Evolutionary conservation across 2,113 vertebrate species (phyloP), one percentile per base, ranked within the genome.

Genomic region (Paratilapia polleni): DNA sequence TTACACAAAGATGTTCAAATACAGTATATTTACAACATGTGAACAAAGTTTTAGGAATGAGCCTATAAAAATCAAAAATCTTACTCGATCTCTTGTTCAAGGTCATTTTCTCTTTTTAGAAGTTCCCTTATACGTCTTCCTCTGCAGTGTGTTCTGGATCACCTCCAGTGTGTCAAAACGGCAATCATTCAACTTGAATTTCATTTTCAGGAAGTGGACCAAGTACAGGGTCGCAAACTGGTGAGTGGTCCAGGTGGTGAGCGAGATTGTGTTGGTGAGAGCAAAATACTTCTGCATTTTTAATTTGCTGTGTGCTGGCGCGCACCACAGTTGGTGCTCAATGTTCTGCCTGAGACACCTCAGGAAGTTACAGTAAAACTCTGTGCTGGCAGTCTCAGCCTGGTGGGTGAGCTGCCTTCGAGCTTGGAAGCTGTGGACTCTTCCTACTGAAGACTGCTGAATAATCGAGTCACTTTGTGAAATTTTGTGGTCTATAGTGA

Each of bases 51-150:
- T 31, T 64, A 64, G 62, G 62, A 41, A 64, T 4, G 1, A 64
- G 34, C 62, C 34, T 0, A 4, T 12, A 64, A 9, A 64, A 64
- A 64, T 64, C 11, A 64, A 0, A 64, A 64, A 64, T 22, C 7
- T 4, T 22, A 22, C 62, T 38, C 28, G 58, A 60, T 5, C 14
- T 60, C 26, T 0, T 1, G 15, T 19, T 64, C 34, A 41, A 0
- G 20, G 34, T 15, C 34, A 15, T 64, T 64, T 64, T 41, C 0
- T 1, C 20, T n/a, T n/a, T n/a, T n/a, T 22, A 22, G 61, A 64
- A 22, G 20, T 0, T 20, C 38, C 61, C 20, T 22, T 0, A 22
- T 38, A 34, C 20, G 38, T 38, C 20, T 14, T 11, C 20, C 0
- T 36, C 34, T 64, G 62, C 11, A 20, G 5, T 38, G 34, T 0